These are phyloP conservation scores for Masnerella sp. DNA, from an alignment of 2,888 invertebrate species.

Conservation along the genomic window DNA sequence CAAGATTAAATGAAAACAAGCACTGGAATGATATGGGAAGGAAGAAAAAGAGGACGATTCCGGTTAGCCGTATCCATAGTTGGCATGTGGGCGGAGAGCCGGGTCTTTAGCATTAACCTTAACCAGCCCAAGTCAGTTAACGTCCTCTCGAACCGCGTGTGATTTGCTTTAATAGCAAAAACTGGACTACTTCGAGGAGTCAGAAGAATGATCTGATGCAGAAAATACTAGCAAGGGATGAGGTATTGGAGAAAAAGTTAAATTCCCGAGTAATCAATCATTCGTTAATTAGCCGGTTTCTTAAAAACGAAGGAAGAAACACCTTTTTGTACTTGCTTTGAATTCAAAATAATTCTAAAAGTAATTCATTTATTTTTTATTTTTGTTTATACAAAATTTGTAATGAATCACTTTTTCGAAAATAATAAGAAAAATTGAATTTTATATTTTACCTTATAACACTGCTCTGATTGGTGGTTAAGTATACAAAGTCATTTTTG, in stretches of 20 bases:
- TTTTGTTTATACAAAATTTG: too few species aligned
- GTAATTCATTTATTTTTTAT: too few species aligned
- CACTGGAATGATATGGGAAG: slow-evolving; percentile 35
- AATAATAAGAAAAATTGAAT: too few species aligned
- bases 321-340: too few species aligned
- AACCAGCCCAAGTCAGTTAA: slow-evolving; percentile 41
- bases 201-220: slow-evolving; percentile 4
- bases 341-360: too few species aligned
- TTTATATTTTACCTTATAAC: too few species aligned
- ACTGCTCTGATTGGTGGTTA: too few species aligned
- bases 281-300: too few species aligned
- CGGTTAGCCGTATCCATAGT: slow-evolving; percentile 59
- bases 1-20: slow-evolving; percentile 53
- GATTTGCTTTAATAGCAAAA: slow-evolving; percentile 53
- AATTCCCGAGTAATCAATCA: slow-evolving; percentile 1
- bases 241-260: slow-evolving; percentile 6
- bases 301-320: too few species aligned
- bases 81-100: slow-evolving; percentile 62
- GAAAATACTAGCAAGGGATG: slow-evolving; percentile 11
- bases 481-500: too few species aligned
- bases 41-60: slow-evolving; percentile 54
- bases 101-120: slow-evolving; percentile 58
- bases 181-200: slow-evolving; percentile 48
- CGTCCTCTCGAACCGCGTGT: slow-evolving; percentile 40
- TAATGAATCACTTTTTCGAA: too few species aligned